Conservation (phyloP, 2,888 invertebrate genomes). For the Odiellus spinosus region DNA sequence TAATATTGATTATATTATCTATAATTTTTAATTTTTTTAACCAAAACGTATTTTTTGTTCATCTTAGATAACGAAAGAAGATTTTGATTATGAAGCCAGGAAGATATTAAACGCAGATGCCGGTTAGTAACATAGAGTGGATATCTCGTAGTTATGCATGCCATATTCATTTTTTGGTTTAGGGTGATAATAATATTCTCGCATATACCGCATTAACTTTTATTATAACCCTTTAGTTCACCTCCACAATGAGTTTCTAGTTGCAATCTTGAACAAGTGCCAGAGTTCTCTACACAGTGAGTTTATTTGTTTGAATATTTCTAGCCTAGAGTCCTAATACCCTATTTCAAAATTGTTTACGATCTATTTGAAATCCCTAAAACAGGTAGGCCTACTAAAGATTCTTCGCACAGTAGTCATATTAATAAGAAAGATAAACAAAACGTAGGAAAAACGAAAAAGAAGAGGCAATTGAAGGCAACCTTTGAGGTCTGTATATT, state of each 20-base stretch:
- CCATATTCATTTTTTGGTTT: too few relatives aligned
- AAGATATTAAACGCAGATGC: slow-evolving; percentile 50
- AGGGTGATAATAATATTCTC: too few relatives aligned
- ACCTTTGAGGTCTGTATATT: slow-evolving; percentile 14
- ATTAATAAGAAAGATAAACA: slow-evolving; percentile 12
- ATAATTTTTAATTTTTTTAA: too few relatives aligned
- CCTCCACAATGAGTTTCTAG: slow-evolving; percentile 66
- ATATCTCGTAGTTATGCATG: too few relatives aligned
- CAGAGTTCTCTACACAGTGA: slow-evolving; percentile 28
- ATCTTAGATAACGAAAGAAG: slow-evolving; percentile 61
- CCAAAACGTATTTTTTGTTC: too few relatives aligned
- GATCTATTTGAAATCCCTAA: too few relatives aligned
- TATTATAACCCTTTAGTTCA: slow-evolving; percentile 42
- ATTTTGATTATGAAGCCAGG: slow-evolving; percentile 63
- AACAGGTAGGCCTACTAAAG: too few relatives aligned
- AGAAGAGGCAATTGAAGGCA: slow-evolving; percentile 14
- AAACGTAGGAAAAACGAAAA: slow-evolving; percentile 15
- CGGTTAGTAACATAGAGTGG: slow-evolving; percentile 18
- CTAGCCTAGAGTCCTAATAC: too few relatives aligned
- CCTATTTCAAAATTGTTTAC: too few relatives aligned
- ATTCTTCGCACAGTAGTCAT: slow-evolving; percentile 1
- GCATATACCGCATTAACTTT: too few relatives aligned
- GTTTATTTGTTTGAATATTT: slow-evolving; percentile 16
- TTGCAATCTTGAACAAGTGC: slow-evolving; percentile 62
- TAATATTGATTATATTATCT: too few relatives aligned